These are phyloP conservation scores for Fopius arisanus DNA, from an alignment of 1,140 invertebrate genomes.

Conservation along the genomic window DNA sequence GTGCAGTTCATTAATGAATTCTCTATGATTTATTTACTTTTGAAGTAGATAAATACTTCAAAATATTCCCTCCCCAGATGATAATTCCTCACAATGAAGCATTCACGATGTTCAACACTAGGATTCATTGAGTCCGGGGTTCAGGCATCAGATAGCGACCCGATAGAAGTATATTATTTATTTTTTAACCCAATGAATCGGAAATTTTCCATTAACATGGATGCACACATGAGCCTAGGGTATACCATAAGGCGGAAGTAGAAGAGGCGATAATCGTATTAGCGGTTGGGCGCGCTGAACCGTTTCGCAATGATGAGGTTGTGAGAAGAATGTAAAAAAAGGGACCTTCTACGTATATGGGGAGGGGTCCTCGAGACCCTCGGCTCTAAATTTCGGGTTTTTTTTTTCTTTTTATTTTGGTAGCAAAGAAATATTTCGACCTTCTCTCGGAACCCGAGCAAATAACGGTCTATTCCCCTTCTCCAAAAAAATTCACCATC, in stretches of 20 bases:
- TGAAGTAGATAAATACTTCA: no score
- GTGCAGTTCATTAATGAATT: no score
- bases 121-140: background rate
- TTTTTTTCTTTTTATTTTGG: background rate
- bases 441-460: background rate
- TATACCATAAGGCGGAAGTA: constrained; percentile 36
- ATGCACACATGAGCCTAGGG: background rate
- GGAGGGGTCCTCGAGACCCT: background rate
- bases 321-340: background rate
- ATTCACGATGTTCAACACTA: background rate
- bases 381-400: background rate
- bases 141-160: background rate
- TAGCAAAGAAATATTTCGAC: background rate
- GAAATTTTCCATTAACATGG: background rate
- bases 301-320: constrained; percentile 14
- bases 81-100: background rate
- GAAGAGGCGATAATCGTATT: constrained; percentile 50
- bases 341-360: background rate
- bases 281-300: constrained; percentile 41
- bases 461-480: background rate
- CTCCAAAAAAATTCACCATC: background rate
- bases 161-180: background rate
- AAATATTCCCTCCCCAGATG: no score
- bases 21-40: no score
- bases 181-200: background rate